Evolutionary conservation across 2,113 vertebrate genomes (phyloP).

Genomic region (Saguinus midas): DNA sequence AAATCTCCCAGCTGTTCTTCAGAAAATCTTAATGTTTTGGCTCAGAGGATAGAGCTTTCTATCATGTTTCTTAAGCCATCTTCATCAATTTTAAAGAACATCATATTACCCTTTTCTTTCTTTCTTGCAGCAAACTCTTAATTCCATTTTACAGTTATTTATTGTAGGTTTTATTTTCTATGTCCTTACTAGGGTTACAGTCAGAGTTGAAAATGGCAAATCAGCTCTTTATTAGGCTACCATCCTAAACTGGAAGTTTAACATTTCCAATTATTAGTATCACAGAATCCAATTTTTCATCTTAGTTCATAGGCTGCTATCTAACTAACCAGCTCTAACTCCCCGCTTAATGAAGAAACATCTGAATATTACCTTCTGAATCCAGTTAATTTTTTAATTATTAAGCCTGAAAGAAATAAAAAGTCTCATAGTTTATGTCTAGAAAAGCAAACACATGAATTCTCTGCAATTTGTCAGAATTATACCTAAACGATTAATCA

Average conservation of each 20-base stretch:
- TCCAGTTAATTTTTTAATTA: neutral
- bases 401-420: neutral
- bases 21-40: neutral
- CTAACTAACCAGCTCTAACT: neutral
- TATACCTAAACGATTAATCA: neutral
- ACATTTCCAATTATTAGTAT: neutral
- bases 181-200: neutral
- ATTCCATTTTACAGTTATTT: neutral
- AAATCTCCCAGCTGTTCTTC: neutral
- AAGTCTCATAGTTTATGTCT: neutral
- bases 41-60: neutral
- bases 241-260: neutral
- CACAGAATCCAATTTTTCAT: neutral
- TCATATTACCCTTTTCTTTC: neutral
- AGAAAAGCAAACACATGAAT: neutral
- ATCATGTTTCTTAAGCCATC: neutral
- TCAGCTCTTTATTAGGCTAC: neutral
- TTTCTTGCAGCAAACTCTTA: neutral
- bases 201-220: neutral
- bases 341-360: neutral
- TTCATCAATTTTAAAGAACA: conserved; percentile 15
- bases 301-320: neutral
- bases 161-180: neutral
- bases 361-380: neutral
- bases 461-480: conserved; percentile 12